Percentiles rank a stretch among this genome's conserved stretches.
These are phyloP conservation scores for Rallus limicola DNA, from an alignment of 2,113 vertebrate species.

Conservation along the genomic window DNA sequence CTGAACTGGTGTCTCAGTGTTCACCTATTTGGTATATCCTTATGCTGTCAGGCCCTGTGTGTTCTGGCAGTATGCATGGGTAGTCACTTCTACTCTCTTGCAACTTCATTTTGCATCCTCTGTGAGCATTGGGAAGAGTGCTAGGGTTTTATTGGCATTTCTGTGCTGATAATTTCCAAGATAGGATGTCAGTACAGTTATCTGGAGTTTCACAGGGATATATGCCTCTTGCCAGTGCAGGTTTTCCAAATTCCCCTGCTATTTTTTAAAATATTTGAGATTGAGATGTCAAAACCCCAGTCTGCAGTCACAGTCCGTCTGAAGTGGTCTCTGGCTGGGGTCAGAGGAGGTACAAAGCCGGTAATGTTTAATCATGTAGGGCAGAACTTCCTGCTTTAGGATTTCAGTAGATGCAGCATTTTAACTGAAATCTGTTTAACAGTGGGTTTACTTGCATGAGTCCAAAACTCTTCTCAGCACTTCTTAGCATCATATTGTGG, in stretches of 20 bases:
- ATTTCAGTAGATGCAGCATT: neutral
- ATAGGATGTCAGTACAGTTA: neutral
- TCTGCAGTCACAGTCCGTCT: neutral
- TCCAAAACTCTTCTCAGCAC: neutral
- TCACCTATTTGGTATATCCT: rapidly evolving
- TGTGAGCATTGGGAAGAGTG: rapidly evolving
- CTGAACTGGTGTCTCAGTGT: neutral
- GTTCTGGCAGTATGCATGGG: neutral
- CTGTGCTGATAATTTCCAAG: neutral
- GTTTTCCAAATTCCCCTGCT: neutral
- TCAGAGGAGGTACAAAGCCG: neutral
- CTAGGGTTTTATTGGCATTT: neutral
- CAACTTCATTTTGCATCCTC: neutral
- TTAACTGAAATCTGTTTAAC: neutral
- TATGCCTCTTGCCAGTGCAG: neutral
- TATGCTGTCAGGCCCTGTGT: rapidly evolving
- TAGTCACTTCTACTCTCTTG: neutral
- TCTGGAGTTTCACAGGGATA: neutral
- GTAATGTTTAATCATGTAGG: neutral
- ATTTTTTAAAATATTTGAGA: neutral
- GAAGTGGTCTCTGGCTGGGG: neutral
- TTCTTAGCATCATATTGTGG: neutral
- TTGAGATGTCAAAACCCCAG: neutral
- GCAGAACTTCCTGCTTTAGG: neutral
- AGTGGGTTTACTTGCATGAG: neutral